Evolutionary conservation across 2,888 invertebrate species (phyloP).

Genomic region (Rhamnusium bicolor): DNA sequence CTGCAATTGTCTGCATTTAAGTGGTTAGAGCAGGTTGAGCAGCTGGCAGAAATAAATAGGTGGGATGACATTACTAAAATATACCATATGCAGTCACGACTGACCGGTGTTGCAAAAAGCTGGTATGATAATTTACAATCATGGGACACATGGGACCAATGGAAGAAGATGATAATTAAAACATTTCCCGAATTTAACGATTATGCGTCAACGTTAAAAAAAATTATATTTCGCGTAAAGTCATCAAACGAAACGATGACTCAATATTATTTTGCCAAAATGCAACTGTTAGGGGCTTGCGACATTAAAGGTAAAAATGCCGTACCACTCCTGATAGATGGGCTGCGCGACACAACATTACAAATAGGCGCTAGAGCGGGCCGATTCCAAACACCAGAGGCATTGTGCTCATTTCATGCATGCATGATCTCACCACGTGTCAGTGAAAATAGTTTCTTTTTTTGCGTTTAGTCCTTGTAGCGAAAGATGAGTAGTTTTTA

Average conservation of each 20-base stretch:
- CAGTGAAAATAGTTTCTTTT: neutral
- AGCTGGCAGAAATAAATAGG: neutral
- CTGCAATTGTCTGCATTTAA: neutral
- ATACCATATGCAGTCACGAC: neutral
- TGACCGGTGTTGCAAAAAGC: neutral
- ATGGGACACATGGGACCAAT: neutral
- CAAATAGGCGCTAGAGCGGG: no score
- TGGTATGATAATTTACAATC: neutral
- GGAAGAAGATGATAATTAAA: neutral
- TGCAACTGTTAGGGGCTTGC: neutral
- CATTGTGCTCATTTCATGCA: neutral
- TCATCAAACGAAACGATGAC: no score
- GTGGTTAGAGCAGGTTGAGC: neutral
- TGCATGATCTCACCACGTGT: constrained; percentile 2
- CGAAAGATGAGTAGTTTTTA: constrained; percentile 24
- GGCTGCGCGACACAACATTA: no score
- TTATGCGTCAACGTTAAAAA: no score
- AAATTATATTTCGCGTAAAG: neutral
- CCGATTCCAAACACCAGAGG: no score
- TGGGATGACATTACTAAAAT: neutral
- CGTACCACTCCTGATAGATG: neutral
- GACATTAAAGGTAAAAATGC: neutral
- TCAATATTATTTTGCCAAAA: constrained; percentile 1
- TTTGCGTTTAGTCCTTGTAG: neutral
- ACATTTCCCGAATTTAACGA: no score